Evolutionary conservation across 2,888 invertebrate species (phyloP).

Genomic region (Drosophila nr. perissopoda): DNA sequence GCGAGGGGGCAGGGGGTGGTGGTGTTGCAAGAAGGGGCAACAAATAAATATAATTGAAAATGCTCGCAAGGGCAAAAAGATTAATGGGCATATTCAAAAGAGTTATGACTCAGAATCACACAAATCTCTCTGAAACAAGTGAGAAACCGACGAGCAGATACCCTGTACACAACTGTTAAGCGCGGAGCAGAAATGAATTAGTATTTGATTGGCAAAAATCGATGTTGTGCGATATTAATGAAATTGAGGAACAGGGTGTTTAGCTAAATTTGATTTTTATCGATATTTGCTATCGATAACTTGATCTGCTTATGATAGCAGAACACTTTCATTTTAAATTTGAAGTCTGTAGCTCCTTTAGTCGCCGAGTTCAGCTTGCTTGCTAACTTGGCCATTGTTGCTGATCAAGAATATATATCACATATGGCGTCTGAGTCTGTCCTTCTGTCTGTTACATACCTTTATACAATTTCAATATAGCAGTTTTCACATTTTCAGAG

Average conservation of each 20-base stretch:
- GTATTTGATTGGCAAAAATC: neutral
- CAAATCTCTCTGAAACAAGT: neutral
- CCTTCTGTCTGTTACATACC: neutral
- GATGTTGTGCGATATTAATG: no score
- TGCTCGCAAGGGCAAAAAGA: slow-evolving; percentile 51
- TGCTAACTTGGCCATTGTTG: no score
- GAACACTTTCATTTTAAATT: neutral
- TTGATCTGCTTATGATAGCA: neutral
- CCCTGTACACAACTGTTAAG: neutral
- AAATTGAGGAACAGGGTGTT: no score
- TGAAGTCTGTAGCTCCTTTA: neutral
- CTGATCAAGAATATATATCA: neutral
- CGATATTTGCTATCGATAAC: neutral
- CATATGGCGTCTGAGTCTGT: neutral
- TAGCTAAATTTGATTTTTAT: neutral
- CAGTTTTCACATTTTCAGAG: neutral
- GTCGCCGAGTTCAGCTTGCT: no score
- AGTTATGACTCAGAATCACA: slow-evolving; percentile 55
- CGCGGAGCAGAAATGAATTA: neutral
- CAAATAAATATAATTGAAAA: slow-evolving; percentile 61
- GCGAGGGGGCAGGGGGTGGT: accelerated
- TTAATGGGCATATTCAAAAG: slow-evolving; percentile 61
- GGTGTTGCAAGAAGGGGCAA: neutral
- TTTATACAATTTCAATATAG: neutral
- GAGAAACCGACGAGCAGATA: neutral